phyloP scores from a whole-genome alignment of 2,888 invertebrate genomes.

The Hypomecis punctinalis region DNA sequence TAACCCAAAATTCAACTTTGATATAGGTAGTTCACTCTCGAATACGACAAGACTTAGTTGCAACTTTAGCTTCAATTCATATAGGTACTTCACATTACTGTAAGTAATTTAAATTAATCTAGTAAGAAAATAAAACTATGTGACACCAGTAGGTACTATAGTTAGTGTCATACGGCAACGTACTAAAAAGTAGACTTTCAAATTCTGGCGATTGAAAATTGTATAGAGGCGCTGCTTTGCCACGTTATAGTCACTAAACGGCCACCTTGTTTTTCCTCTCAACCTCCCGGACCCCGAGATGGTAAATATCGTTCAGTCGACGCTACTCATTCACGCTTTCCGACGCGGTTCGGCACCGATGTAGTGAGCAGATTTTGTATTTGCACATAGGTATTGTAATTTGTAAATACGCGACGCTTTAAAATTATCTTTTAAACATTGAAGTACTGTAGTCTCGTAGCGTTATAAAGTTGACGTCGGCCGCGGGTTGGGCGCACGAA shows the following conservation, averaged over 20 bases:
- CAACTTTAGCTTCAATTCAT: too few relatives aligned
- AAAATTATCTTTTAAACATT: slow-evolving; percentile 4
- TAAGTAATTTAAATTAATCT: too few relatives aligned
- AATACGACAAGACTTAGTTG: too few relatives aligned
- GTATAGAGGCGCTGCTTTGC: too few relatives aligned
- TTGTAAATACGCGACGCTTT: slow-evolving; percentile 37
- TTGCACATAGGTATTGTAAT: slow-evolving; percentile 28
- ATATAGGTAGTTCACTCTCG: too few relatives aligned
- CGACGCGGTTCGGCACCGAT: slow-evolving; percentile 64
- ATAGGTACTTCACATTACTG: too few relatives aligned
- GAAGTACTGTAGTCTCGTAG: slow-evolving; percentile 17
- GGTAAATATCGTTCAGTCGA: slow-evolving; percentile 76
- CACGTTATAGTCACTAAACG: slow-evolving; percentile 60
- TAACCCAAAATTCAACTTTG: too few relatives aligned
- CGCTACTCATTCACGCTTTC: slow-evolving; percentile 73
- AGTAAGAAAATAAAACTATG: too few relatives aligned
- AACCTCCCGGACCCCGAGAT: slow-evolving; percentile 67
- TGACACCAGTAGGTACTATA: too few relatives aligned
- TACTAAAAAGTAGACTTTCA: too few relatives aligned
- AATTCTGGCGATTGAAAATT: too few relatives aligned
- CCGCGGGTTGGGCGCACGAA: slow-evolving; percentile 8
- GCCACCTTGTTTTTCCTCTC: slow-evolving; percentile 62
- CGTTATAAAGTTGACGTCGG: slow-evolving; percentile 7
- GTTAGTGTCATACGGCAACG: too few relatives aligned
- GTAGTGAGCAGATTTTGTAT: slow-evolving; percentile 42